A percentile compares a stretch with the other conserved stretches of the same genome.
Evolutionary conservation across 1,140 invertebrate genomes (phyloP).

Genomic region (Euwallacea similis): DNA sequence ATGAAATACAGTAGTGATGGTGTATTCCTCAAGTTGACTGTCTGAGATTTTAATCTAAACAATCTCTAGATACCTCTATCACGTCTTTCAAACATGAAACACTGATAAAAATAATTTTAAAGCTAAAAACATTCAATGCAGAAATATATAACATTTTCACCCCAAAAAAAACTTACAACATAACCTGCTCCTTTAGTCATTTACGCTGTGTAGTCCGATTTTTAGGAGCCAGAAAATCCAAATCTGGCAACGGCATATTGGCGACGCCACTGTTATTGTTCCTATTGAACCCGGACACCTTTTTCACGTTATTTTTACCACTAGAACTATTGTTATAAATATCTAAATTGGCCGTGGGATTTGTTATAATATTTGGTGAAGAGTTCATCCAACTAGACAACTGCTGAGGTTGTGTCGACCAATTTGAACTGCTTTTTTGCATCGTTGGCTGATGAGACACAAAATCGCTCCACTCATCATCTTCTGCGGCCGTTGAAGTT

Average conservation of each 20-base stretch:
- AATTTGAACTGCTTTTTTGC: conserved; percentile 1
- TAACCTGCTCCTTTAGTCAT: conserved; percentile 51
- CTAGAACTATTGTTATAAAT: conserved; percentile 22
- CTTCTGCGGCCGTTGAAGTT: conserved; percentile 48
- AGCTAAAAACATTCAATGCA: too few species aligned
- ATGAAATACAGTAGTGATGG: too few species aligned
- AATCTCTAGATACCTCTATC: too few species aligned
- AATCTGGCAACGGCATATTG: conserved; percentile 55
- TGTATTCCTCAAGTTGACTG: too few species aligned
- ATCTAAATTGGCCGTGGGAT: conserved; percentile 42
- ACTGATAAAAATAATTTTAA: too few species aligned
- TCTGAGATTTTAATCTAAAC: too few species aligned
- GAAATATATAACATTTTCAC: background rate
- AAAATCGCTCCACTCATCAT: conserved; percentile 67
- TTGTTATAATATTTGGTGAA: conserved; percentile 45
- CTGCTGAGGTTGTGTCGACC: conserved; percentile 17
- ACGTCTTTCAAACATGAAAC: too few species aligned
- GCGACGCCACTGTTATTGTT: conserved; percentile 48
- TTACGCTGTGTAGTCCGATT: conserved; percentile 42
- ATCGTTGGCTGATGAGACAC: conserved; percentile 53
- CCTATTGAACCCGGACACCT: conserved; percentile 9
- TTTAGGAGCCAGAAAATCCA: conserved; percentile 56
- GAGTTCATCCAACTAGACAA: conserved; percentile 31
- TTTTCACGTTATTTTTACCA: conserved; percentile 20
- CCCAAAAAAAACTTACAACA: conserved; percentile 41